Percentiles rank a stretch among this genome's conserved stretches.
Evolutionary conservation across 2,113 vertebrate genomes (phyloP).

Genomic region (Myocastor coypus): DNA sequence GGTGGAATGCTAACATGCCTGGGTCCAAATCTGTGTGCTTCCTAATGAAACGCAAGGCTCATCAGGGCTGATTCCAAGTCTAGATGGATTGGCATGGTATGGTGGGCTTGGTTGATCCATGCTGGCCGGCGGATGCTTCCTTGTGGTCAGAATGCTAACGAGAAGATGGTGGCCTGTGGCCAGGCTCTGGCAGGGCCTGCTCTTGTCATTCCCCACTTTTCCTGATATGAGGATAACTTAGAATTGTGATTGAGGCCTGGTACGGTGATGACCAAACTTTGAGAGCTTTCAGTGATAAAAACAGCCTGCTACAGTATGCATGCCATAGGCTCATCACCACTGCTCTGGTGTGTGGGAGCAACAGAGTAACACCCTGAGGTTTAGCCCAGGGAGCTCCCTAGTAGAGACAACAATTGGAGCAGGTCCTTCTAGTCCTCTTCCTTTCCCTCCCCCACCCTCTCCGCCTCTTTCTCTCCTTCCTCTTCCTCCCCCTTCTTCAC

Average conservation of each 20-base stretch:
- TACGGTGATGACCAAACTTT: neutral
- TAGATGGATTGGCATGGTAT: neutral
- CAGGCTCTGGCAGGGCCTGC: neutral
- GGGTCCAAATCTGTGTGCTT: neutral
- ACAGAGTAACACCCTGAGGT: neutral
- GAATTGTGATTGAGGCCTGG: neutral
- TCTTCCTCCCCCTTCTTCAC: neutral
- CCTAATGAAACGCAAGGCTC: neutral
- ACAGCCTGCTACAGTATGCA: neutral
- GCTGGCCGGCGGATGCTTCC: rapidly evolving
- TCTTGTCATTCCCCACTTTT: neutral
- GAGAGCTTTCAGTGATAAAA: neutral
- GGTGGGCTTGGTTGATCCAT: neutral
- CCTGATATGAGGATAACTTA: neutral
- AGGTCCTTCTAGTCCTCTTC: neutral
- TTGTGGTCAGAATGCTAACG: neutral
- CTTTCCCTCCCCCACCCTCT: too few species aligned
- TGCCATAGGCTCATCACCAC: neutral
- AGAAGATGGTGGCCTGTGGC: neutral
- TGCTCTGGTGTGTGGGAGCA: neutral
- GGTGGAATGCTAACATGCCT: neutral
- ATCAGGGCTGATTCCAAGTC: neutral
- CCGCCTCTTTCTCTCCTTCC: neutral
- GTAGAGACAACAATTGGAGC: neutral
- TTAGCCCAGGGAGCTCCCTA: too few species aligned